Evolutionary conservation across 2,797 vertebrate genomes (phyloP), one percentile per base, ranked within the genome.

Genomic region (Peromyscus attwateri): DNA sequence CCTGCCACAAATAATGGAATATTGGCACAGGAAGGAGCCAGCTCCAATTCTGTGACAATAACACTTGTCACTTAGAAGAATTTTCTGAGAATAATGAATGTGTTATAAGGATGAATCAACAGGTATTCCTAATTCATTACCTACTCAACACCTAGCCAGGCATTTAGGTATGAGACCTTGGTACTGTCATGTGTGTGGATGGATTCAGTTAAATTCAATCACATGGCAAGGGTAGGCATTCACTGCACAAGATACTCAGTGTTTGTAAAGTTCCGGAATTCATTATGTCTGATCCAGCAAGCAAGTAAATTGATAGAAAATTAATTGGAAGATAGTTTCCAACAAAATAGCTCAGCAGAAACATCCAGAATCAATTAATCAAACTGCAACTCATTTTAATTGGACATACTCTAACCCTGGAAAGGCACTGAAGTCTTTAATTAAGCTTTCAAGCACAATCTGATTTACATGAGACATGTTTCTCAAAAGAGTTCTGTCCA

Each of bases 341-440:
- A 97, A 97, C 87, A 94, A 95, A 97, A 96, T 96, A 95, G 87
- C 97, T 96, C 92, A 95, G 95, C 92, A 91, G 96, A 97, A 97
- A 97, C 95, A 97, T 97, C 96, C 97, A 97, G 92, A 96, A 97
- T 98, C 97, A 97, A 97, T 97, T 97, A 97, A 97, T 97, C 97
- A 97, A 98, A 97, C 94, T 89, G 95, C 66, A 97, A 64, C 96
- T 97, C 95, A 92, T 97, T 98, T 97, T 97, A 95, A 98, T 97
- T 97, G 96, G 96, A 97, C 80, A 81, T 89, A 97, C 64, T 92
- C 95, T 97, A 96, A 97, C 94, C 96, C 95, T 43, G 93, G 91
- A 94, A 93, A 98, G 81, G 46, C 92, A 8, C 1, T 87, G 80
- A 71, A 90, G 95, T 97, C 95, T 97, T 96, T 97, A 97, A 95